phyloP scores from a whole-genome alignment of 1,140 invertebrate genomes.

The Polypedilum pembai region DNA sequence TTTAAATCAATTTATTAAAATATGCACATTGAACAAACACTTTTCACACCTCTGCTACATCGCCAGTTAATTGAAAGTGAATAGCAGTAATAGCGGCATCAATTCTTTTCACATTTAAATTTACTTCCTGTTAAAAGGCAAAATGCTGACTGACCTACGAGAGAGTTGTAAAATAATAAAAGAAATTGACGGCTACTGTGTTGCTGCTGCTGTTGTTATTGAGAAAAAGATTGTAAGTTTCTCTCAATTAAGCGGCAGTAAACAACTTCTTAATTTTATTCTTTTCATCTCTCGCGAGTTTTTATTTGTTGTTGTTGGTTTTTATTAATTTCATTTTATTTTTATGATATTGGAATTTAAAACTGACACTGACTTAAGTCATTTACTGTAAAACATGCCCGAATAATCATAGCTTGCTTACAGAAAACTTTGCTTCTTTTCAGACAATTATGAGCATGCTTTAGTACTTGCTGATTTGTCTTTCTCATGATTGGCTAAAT shows the following conservation, averaged over 20 bases:
- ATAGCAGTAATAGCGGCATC: neutral
- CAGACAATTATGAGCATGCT: too few relatives aligned
- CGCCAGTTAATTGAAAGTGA: neutral
- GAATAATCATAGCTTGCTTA: too few relatives aligned
- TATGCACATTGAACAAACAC: neutral
- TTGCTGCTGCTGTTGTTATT: neutral
- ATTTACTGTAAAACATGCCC: too few relatives aligned
- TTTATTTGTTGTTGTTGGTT: neutral
- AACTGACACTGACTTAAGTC: too few relatives aligned
- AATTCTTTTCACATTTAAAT: neutral
- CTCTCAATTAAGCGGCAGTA: too few relatives aligned
- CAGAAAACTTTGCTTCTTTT: too few relatives aligned
- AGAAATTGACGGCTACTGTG: slow-evolving; percentile 12
- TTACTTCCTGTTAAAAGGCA: neutral
- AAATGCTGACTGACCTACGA: neutral
- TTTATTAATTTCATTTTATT: slow-evolving; percentile 12
- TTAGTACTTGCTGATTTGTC: too few relatives aligned
- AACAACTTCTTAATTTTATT: too few relatives aligned
- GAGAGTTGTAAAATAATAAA: slow-evolving; percentile 25
- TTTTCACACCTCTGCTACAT: neutral
- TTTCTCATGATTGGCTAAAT: too few relatives aligned
- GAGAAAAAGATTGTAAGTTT: too few relatives aligned
- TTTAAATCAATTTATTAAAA: neutral
- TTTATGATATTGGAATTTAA: neutral
- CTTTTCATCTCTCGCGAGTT: too few relatives aligned